Conservation (phyloP, 2,797 vertebrate species). For the Carapus acus region DNA sequence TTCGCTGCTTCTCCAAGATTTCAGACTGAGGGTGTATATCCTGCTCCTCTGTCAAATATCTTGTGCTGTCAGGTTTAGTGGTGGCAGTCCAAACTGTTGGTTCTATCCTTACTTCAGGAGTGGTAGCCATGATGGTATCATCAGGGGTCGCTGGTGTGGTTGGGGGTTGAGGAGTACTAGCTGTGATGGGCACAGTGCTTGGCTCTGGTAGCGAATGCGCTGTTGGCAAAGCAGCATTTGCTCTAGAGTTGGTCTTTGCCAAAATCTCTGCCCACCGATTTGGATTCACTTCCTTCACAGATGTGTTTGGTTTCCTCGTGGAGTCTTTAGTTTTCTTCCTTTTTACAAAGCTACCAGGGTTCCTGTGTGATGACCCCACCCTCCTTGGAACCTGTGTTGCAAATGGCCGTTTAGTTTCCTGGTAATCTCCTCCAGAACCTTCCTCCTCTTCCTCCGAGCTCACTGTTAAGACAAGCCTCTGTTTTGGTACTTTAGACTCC, state of each 20-base stretch:
- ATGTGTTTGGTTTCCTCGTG: conserved; percentile 68
- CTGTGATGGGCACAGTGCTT: conserved; percentile 20
- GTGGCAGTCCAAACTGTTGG: conserved; percentile 1
- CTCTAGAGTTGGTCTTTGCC: conserved; percentile 66
- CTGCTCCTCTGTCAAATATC: conserved; percentile 11
- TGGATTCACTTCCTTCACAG: conserved; percentile 70
- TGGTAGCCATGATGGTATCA: conserved; percentile 1
- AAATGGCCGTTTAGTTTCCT: conserved; percentile 60
- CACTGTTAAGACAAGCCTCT: conserved; percentile 29
- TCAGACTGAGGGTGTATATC: conserved; percentile 4
- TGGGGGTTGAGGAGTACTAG: conserved; percentile 11
- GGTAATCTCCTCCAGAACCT: conserved; percentile 66
- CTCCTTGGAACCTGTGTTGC: conserved; percentile 60
- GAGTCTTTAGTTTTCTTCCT: conserved; percentile 58
- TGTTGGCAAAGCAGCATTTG: conserved; percentile 35
- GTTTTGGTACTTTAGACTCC: conserved; percentile 32
- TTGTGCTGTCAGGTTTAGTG: conserved; percentile 4
- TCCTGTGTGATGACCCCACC: conserved; percentile 40
- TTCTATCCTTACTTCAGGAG: conserved; percentile 4
- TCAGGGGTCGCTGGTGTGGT: conserved; percentile 8
- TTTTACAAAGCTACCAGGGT: conserved; percentile 47
- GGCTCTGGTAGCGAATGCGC: conserved; percentile 37
- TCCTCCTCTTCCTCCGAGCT: conserved; percentile 60
- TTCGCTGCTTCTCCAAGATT: conserved; percentile 8
- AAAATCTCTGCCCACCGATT: conserved; percentile 70